phyloP scores from a whole-genome alignment of 2,113 vertebrate species.

The Antechinus flavipes region DNA sequence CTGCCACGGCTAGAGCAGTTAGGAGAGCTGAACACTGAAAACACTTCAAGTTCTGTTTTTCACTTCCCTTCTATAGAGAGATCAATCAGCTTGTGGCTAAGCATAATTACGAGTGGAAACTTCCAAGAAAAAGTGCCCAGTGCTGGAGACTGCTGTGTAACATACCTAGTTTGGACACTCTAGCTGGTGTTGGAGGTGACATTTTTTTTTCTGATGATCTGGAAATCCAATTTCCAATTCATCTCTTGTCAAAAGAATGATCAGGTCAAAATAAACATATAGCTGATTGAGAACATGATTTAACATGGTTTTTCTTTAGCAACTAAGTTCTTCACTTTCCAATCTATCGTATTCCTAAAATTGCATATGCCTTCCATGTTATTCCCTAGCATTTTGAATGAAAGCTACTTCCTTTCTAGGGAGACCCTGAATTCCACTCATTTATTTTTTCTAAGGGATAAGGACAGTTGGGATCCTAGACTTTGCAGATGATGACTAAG shows the following conservation, averaged over 20 bases:
- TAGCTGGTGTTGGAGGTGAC: slow-evolving; percentile 2
- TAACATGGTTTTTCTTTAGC: background rate
- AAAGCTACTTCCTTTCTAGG: slow-evolving; percentile 3
- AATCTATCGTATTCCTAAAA: background rate
- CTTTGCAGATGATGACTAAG: slow-evolving; percentile 61
- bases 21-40: slow-evolving; percentile 69
- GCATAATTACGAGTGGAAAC: slow-evolving; percentile 65
- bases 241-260: slow-evolving; percentile 50
- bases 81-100: slow-evolving; percentile 68
- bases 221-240: slow-evolving; percentile 11
- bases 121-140: slow-evolving; percentile 27
- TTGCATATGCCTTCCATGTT: background rate
- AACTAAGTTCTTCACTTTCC: background rate
- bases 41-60: slow-evolving; percentile 68
- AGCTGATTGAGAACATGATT: slow-evolving; percentile 40
- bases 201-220: slow-evolving; percentile 60
- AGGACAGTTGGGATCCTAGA: slow-evolving; percentile 15
- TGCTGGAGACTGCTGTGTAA: slow-evolving; percentile 6
- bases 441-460: background rate
- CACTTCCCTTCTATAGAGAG: slow-evolving; percentile 57
- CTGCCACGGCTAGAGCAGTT: slow-evolving; percentile 57
- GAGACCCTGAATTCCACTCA: slow-evolving; percentile 28
- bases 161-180: slow-evolving; percentile 26
- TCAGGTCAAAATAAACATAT: slow-evolving; percentile 20
- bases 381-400: slow-evolving; percentile 14